A percentile compares a stretch with the other conserved stretches of the same genome.
These are phyloP conservation scores for Podiceps cristatus DNA, from an alignment of 2,113 vertebrate species.

Conservation along the genomic window DNA sequence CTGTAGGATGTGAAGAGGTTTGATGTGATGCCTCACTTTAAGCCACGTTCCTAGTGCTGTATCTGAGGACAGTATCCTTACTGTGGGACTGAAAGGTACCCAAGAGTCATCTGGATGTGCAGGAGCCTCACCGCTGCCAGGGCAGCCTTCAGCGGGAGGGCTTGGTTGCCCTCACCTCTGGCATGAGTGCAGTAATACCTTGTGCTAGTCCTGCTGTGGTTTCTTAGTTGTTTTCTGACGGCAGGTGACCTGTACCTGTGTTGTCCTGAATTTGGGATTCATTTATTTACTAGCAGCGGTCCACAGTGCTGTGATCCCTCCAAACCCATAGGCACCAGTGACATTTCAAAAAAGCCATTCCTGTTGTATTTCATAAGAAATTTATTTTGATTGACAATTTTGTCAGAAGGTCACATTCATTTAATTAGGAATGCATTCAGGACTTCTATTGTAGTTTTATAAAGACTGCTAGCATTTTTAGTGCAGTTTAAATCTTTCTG, in stretches of 20 bases:
- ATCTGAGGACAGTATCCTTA: background rate
- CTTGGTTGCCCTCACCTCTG: background rate
- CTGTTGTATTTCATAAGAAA: background rate
- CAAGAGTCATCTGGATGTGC: background rate
- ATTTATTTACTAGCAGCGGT: background rate
- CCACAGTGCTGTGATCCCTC: background rate
- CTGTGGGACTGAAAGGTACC: background rate
- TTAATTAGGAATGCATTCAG: background rate
- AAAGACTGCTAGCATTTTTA: background rate
- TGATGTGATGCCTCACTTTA: background rate
- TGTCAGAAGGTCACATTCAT: background rate
- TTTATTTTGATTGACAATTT: background rate
- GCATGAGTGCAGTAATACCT: background rate
- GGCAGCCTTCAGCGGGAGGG: background rate
- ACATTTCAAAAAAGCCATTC: background rate
- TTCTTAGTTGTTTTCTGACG: background rate
- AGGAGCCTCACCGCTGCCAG: background rate
- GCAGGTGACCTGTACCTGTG: background rate
- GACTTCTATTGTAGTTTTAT: background rate
- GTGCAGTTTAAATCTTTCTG: background rate
- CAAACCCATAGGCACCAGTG: background rate
- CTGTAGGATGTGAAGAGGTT: background rate
- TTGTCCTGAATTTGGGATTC: background rate
- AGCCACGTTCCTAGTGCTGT: fast-evolving
- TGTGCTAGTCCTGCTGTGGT: background rate